A percentile compares a stretch with the other conserved stretches of the same genome.
These are phyloP conservation scores for Halcyon senegalensis DNA, from an alignment of 2,113 vertebrate genomes.

Conservation along the genomic window DNA sequence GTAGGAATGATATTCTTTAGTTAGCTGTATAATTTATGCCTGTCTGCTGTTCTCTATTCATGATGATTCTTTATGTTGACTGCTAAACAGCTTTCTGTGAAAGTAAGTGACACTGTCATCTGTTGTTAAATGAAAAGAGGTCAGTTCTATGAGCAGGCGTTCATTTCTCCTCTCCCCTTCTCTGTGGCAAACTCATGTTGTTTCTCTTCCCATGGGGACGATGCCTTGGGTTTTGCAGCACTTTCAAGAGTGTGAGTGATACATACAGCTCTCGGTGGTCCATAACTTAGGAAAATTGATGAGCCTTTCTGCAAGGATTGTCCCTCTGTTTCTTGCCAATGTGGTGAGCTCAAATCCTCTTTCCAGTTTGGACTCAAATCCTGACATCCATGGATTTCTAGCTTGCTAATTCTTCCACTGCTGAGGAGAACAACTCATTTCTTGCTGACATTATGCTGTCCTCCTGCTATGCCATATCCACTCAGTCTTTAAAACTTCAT, in stretches of 20 bases:
- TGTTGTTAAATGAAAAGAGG: not conserved
- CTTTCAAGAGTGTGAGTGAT: not conserved
- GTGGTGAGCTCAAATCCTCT: not conserved
- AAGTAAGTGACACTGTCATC: not conserved
- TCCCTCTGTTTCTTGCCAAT: not conserved
- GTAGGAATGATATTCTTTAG: constrained; percentile 4
- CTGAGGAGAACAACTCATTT: constrained; percentile 29
- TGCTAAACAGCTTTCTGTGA: constrained; percentile 28
- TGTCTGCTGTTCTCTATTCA: not conserved
- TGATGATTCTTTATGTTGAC: not conserved
- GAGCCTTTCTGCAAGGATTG: not conserved
- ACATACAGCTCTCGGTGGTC: not conserved
- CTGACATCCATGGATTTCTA: not conserved
- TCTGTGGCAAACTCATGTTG: not conserved
- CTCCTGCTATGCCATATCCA: not conserved
- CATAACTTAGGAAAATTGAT: not conserved
- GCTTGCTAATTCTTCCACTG: not conserved
- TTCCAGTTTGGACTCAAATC: not conserved
- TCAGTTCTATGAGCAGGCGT: not conserved
- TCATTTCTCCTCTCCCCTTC: not conserved
- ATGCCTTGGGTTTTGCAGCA: not conserved
- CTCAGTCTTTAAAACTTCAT: constrained; percentile 29
- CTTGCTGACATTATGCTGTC: constrained; percentile 48
- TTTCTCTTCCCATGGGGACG: not conserved
- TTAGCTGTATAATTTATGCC: not conserved